These are phyloP conservation scores for Cassiopea xamachana DNA, from an alignment of 30 jellyfish, hydroid and myxozoan genomes.

Conservation along the genomic window DNA sequence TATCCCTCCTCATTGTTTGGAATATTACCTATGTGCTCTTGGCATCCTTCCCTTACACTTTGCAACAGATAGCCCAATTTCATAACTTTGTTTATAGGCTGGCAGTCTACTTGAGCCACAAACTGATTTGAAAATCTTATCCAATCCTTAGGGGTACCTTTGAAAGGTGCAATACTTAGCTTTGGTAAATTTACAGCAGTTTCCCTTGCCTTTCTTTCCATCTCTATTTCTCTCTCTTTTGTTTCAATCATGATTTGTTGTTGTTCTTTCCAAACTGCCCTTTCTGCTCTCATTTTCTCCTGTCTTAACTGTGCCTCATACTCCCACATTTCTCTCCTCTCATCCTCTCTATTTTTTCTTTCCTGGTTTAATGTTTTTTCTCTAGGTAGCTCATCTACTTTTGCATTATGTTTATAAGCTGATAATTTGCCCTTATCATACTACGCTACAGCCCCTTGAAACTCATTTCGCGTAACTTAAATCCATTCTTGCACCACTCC, in stretches of 20 bases:
- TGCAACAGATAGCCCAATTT: slow-evolving; percentile 35
- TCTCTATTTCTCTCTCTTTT: slow-evolving; percentile 53
- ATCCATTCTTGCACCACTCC: slow-evolving; percentile 26
- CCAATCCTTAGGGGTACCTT: slow-evolving; percentile 66
- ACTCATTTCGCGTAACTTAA: slow-evolving; percentile 1
- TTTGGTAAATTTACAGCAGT: slow-evolving; percentile 31
- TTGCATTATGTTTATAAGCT: background rate
- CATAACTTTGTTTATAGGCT: slow-evolving; percentile 35
- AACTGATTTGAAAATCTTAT: slow-evolving; percentile 43
- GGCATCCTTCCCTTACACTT: slow-evolving; percentile 44
- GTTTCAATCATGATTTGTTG: slow-evolving; percentile 27
- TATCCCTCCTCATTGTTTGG: slow-evolving; percentile 55
- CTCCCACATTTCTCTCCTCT: slow-evolving; percentile 34
- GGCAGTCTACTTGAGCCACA: slow-evolving; percentile 52
- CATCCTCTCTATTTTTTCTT: slow-evolving; percentile 62
- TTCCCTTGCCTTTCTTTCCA: slow-evolving; percentile 46
- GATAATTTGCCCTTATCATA: slow-evolving; percentile 40
- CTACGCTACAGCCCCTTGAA: slow-evolving; percentile 25
- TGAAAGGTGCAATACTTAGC: slow-evolving; percentile 65
- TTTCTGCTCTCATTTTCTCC: slow-evolving; percentile 40
- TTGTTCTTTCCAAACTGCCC: slow-evolving; percentile 52
- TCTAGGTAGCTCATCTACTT: slow-evolving; percentile 24
- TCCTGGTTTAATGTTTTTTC: slow-evolving; percentile 9
- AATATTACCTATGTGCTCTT: slow-evolving; percentile 44
- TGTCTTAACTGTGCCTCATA: slow-evolving; percentile 11